phyloP scores from a whole-genome alignment of 35 echinoderm and acorn worm genomes.

The Strongylocentrotus purpuratus region DNA sequence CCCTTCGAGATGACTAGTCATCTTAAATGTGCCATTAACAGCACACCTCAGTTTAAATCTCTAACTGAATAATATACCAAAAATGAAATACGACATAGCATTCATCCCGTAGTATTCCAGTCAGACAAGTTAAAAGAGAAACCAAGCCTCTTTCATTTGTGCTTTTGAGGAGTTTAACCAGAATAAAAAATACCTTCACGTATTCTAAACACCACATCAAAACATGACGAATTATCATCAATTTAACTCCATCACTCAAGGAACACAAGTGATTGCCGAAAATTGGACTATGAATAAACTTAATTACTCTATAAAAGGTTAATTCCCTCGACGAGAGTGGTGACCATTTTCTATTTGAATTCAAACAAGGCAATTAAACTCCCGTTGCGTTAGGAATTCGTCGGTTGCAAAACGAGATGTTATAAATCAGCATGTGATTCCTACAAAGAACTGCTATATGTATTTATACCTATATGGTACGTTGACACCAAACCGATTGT shows the following conservation, averaged over 20 bases:
- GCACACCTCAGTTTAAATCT: no score
- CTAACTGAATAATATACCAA: no score
- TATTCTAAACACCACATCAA: not conserved
- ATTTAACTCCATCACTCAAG: not conserved
- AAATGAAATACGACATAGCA: no score
- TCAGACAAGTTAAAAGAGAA: no score
- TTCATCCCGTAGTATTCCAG: no score
- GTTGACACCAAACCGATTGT: not conserved
- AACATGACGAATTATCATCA: not conserved
- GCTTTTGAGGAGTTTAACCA: not conserved
- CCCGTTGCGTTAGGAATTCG: not conserved
- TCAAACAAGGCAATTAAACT: not conserved
- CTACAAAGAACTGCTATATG: not conserved
- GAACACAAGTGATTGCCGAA: not conserved
- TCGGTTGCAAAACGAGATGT: not conserved
- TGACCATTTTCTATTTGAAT: not conserved
- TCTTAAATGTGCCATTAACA: no score
- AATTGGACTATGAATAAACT: not conserved
- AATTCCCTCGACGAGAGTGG: not conserved
- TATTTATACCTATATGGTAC: not conserved
- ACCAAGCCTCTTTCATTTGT: no score
- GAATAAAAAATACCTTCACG: not conserved
- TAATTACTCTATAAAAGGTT: not conserved
- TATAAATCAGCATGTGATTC: not conserved
- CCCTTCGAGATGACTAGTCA: no score